A percentile compares a stretch with the other conserved stretches of the same genome.
These are phyloP conservation scores for Brenthis daphne DNA, from an alignment of 2,888 invertebrate genomes.

Conservation along the genomic window DNA sequence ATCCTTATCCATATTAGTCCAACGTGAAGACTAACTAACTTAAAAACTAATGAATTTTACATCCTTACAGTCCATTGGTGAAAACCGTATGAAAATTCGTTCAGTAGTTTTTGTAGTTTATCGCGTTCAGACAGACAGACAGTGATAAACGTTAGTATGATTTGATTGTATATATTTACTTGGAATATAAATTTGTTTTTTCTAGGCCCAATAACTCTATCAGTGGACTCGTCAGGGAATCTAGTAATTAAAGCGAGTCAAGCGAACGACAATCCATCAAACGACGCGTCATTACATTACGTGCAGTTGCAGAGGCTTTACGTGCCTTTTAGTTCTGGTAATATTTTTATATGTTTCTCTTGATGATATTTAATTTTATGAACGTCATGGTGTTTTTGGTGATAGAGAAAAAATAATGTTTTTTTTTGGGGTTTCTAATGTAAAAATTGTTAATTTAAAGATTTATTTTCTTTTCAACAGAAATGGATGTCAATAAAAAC, in stretches of 20 bases:
- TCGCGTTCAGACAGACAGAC: too few relatives aligned
- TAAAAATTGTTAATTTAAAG: background rate
- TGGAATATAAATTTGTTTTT: background rate
- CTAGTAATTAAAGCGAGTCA: slow-evolving; percentile 72
- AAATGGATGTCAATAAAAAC: slow-evolving; percentile 53
- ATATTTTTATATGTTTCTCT: slow-evolving; percentile 47
- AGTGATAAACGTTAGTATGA: background rate
- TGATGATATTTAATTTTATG: background rate
- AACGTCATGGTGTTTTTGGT: background rate
- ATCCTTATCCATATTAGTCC: too few relatives aligned
- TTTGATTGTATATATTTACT: background rate
- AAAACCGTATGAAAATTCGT: too few relatives aligned
- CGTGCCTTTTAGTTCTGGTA: slow-evolving; percentile 64
- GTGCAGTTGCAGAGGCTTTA: slow-evolving; percentile 72
- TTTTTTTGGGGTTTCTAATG: background rate
- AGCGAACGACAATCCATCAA: slow-evolving; percentile 49
- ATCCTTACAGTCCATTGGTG: too few relatives aligned
- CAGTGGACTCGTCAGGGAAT: slow-evolving; percentile 74
- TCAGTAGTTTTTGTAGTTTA: too few relatives aligned
- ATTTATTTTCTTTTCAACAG: slow-evolving; percentile 45
- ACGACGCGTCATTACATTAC: slow-evolving; percentile 59
- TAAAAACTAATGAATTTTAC: too few relatives aligned
- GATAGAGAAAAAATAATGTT: too few relatives aligned
- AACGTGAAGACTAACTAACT: too few relatives aligned
- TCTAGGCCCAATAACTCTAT: slow-evolving; percentile 70